Conservation (phyloP, 2,888 invertebrate species). For the Apoda limacodes region DNA sequence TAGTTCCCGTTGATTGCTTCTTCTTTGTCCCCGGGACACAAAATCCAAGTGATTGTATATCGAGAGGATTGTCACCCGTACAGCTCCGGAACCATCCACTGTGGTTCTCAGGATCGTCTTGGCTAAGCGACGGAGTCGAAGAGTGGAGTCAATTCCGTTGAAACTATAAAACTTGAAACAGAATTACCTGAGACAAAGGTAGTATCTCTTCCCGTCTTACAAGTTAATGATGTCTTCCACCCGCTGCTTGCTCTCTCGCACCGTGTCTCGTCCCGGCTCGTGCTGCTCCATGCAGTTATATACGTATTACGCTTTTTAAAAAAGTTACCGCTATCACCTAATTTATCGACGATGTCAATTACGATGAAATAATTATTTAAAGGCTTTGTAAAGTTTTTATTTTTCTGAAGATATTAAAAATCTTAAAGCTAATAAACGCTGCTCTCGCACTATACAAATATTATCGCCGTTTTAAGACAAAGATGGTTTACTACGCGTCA, state of each 20-base stretch:
- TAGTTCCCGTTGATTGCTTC: slow-evolving; percentile 3
- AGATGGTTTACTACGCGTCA: too few species aligned
- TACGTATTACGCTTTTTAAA: neutral
- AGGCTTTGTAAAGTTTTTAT: neutral
- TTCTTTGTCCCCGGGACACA: slow-evolving; percentile 6
- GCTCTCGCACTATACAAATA: neutral
- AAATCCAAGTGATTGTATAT: slow-evolving; percentile 7
- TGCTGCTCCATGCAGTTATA: too few species aligned
- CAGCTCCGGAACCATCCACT: slow-evolving; percentile 7
- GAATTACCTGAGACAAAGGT: slow-evolving; percentile 4
- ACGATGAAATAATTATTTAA: neutral
- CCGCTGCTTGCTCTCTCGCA: too few species aligned
- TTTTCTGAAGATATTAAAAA: neutral
- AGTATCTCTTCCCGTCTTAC: neutral
- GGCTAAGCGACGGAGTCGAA: slow-evolving; percentile 1
- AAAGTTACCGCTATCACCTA: neutral
- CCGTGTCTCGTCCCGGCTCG: too few species aligned
- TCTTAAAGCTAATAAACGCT: neutral
- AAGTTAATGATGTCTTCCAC: too few species aligned
- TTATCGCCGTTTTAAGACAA: neutral
- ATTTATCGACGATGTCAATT: neutral
- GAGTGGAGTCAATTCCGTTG: slow-evolving; percentile 4
- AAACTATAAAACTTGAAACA: neutral
- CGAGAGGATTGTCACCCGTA: slow-evolving; percentile 6
- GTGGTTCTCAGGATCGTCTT: slow-evolving; percentile 7